Percentiles rank a stretch among this genome's conserved stretches.
These are phyloP conservation scores for Brenthis daphne DNA, from an alignment of 2,888 invertebrate species.

Conservation along the genomic window DNA sequence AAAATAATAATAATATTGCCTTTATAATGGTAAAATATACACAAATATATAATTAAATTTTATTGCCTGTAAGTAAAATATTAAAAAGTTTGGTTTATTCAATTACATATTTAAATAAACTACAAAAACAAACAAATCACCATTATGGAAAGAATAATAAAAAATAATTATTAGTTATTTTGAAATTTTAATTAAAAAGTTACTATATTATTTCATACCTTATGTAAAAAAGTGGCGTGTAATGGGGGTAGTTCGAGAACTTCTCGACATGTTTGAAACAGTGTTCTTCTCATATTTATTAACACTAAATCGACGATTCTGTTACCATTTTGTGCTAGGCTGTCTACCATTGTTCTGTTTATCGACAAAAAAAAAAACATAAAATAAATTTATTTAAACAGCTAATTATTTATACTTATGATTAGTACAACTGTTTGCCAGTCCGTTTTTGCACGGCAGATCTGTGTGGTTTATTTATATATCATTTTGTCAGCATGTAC, in stretches of 20 bases:
- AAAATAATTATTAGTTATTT: too few species aligned
- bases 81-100: too few species aligned
- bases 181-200: neutral
- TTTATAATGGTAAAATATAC: neutral
- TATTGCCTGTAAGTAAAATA: too few species aligned
- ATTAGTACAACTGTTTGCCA: too few species aligned
- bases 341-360: conserved; percentile 60
- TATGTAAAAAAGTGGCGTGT: conserved; percentile 76
- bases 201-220: conserved; percentile 51
- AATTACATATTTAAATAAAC: too few species aligned
- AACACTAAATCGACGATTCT: conserved; percentile 72
- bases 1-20: neutral
- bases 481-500: too few species aligned
- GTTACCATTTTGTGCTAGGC: conserved; percentile 63
- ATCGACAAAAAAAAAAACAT: too few species aligned
- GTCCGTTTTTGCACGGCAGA: too few species aligned
- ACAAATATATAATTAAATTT: too few species aligned
- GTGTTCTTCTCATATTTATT: conserved; percentile 72
- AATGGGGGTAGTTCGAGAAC: conserved; percentile 67
- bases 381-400: neutral
- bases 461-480: too few species aligned
- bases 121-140: too few species aligned
- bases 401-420: neutral
- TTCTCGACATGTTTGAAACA: conserved; percentile 69
- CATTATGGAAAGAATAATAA: too few species aligned